These are phyloP conservation scores for Athalia circularis DNA, from an alignment of 2,888 invertebrate genomes.

Conservation along the genomic window DNA sequence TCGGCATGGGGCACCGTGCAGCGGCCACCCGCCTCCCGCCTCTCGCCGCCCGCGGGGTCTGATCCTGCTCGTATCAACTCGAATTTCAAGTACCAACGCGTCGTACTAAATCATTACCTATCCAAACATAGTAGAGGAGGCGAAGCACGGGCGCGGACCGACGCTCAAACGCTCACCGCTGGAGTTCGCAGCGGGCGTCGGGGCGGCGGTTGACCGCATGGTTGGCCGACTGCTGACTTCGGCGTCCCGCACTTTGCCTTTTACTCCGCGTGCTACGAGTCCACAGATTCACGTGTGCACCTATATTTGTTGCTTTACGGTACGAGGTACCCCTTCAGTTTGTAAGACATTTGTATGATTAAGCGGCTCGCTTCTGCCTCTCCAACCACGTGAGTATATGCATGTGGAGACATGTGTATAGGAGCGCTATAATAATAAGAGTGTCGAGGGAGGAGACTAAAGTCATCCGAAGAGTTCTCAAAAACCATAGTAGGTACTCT, in stretches of 20 bases:
- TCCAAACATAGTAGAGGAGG: slow-evolving; percentile 65
- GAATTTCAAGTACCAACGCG: slow-evolving; percentile 58
- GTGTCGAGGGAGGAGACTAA: neutral
- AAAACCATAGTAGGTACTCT: neutral
- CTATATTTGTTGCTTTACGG: neutral
- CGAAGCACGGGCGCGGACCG: slow-evolving; percentile 59
- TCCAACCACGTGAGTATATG: neutral
- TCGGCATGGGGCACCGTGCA: no score
- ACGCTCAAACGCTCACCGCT: slow-evolving; percentile 69
- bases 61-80: slow-evolving; percentile 57
- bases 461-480: neutral
- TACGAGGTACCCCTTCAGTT: slow-evolving; percentile 22
- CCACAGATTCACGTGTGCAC: neutral
- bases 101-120: slow-evolving; percentile 71
- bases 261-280: neutral
- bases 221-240: slow-evolving; percentile 65
- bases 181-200: slow-evolving; percentile 71
- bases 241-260: slow-evolving; percentile 26
- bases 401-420: neutral
- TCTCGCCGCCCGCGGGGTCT: slow-evolving; percentile 38
- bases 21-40: slow-evolving; percentile 18
- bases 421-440: neutral
- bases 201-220: slow-evolving; percentile 40
- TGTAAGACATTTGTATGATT: slow-evolving; percentile 44
- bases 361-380: slow-evolving; percentile 17